phyloP scores from a whole-genome alignment of 2,113 vertebrate species.

The Pseudorasbora parva region DNA sequence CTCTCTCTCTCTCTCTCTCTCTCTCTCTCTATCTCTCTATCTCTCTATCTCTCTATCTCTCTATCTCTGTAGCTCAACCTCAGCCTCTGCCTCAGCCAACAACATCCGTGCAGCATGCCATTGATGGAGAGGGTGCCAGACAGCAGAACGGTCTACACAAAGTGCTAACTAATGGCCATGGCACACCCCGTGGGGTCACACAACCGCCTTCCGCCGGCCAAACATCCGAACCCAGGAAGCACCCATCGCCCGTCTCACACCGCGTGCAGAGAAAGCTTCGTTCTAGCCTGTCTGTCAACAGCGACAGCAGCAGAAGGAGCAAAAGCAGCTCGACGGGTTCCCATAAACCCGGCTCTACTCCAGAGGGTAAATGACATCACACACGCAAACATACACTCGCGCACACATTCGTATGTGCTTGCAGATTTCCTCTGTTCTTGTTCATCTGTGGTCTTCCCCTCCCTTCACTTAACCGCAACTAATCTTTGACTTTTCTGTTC shows the following conservation, averaged over 20 bases:
- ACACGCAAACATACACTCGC: constrained; percentile 2
- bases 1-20: constrained; percentile 49
- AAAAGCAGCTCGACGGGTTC: constrained; percentile 88
- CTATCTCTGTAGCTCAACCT: constrained; percentile 83
- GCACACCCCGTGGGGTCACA: constrained; percentile 29
- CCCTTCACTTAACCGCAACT: background rate
- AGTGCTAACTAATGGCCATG: constrained; percentile 73
- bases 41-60: constrained; percentile 47
- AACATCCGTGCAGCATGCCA: constrained; percentile 71
- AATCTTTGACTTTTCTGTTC: constrained; percentile 33
- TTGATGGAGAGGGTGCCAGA: constrained; percentile 76
- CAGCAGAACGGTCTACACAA: constrained; percentile 75
- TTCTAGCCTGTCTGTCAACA: constrained; percentile 94
- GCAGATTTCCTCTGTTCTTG: background rate
- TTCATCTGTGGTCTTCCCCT: background rate
- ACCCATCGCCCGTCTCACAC: constrained; percentile 86
- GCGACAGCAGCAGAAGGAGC: constrained; percentile 86
- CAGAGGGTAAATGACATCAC: constrained; percentile 85
- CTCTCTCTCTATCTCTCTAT: too few species aligned
- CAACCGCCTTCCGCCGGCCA: constrained; percentile 25
- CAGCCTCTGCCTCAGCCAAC: constrained; percentile 80
- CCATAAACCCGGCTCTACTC: constrained; percentile 86
- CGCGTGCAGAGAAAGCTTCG: constrained; percentile 92
- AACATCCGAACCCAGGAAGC: constrained; percentile 74
- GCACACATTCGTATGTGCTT: background rate